Conservation (phyloP, 2,113 vertebrate species). For the Oryzias melastigma region DNA sequence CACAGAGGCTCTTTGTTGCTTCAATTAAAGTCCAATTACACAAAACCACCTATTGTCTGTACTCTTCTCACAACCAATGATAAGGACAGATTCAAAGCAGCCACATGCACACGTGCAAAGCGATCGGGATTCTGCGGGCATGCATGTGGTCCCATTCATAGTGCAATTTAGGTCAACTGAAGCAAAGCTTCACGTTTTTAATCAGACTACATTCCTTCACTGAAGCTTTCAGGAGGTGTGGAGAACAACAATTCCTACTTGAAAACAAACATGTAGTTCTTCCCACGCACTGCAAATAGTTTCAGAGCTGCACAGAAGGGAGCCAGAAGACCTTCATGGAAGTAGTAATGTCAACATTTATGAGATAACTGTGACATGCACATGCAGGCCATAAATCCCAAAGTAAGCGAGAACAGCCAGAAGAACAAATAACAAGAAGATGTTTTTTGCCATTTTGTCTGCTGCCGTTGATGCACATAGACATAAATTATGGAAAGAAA, state of each 20-base stretch:
- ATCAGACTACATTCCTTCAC: not conserved
- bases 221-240: not conserved
- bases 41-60: constrained; percentile 52
- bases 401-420: constrained; percentile 29
- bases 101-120: not conserved
- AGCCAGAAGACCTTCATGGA: not conserved
- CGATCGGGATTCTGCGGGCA: not conserved
- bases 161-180: not conserved
- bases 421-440: constrained; percentile 19
- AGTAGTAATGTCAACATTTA: not conserved
- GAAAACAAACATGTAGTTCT: not conserved
- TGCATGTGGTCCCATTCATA: not conserved
- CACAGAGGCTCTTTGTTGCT: constrained; percentile 56
- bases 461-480: constrained; percentile 11
- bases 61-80: constrained; percentile 53
- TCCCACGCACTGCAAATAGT: not conserved
- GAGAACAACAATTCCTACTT: not conserved
- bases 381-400: not conserved
- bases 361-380: not conserved
- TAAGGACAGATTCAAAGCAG: constrained; percentile 24
- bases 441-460: constrained; percentile 7
- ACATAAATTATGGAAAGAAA: constrained; percentile 48
- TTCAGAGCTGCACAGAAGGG: not conserved
- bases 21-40: constrained; percentile 62
- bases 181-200: not conserved